These are phyloP conservation scores for Campodea augens DNA, from an alignment of 1,140 invertebrate genomes.

Conservation along the genomic window DNA sequence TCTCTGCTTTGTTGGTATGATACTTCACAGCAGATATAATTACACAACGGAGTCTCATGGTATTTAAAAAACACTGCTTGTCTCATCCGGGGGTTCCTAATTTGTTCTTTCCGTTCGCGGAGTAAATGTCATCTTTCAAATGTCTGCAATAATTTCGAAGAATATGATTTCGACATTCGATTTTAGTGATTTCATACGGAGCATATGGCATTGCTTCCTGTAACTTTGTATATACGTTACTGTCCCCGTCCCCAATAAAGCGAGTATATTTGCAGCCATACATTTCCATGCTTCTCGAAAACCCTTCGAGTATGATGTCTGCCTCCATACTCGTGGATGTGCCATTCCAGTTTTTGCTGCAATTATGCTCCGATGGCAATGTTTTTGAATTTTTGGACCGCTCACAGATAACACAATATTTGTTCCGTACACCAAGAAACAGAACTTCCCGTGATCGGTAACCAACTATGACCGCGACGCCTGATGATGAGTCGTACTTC, in stretches of 20 bases:
- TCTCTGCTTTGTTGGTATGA: no score
- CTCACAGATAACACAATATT: slow-evolving; percentile 22
- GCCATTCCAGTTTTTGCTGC: slow-evolving; percentile 20
- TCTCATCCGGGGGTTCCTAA: slow-evolving; percentile 11
- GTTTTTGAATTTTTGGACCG: slow-evolving; percentile 12
- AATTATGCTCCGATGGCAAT: slow-evolving; percentile 18
- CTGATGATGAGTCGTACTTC: slow-evolving; percentile 5
- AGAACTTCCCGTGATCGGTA: slow-evolving; percentile 21
- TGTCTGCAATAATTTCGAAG: slow-evolving; percentile 10
- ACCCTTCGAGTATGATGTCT: slow-evolving; percentile 23
- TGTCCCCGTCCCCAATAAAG: slow-evolving; percentile 26
- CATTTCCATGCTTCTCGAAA: slow-evolving; percentile 19
- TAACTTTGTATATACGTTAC: slow-evolving; percentile 21
- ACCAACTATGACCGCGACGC: slow-evolving; percentile 20
- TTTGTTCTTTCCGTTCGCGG: slow-evolving; percentile 5
- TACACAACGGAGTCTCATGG: slow-evolving; percentile 10
- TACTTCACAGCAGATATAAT: slow-evolving; percentile 10
- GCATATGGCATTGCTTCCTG: slow-evolving; percentile 17
- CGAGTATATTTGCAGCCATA: slow-evolving; percentile 22
- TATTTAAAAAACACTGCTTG: slow-evolving; percentile 6
- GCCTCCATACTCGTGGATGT: slow-evolving; percentile 22
- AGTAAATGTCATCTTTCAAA: slow-evolving; percentile 10
- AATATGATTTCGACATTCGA: slow-evolving; percentile 17
- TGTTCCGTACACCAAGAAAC: slow-evolving; percentile 22
- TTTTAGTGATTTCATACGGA: slow-evolving; percentile 20